phyloP scores from a whole-genome alignment of 2,113 vertebrate species.

The Myrmecobius fasciatus region DNA sequence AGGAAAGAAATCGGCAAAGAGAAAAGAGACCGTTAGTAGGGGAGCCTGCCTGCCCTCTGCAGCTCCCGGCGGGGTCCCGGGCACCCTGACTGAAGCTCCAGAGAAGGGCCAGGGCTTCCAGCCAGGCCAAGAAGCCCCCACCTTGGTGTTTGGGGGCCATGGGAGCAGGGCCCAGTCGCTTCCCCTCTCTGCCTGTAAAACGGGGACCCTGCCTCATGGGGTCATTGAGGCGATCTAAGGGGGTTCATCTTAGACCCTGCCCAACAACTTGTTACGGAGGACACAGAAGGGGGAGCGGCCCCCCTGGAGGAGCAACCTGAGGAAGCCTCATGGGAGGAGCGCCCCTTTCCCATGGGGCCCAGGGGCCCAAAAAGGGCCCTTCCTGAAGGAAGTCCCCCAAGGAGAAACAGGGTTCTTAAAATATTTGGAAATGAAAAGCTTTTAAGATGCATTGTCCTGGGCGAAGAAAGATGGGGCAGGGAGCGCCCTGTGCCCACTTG shows the following conservation, averaged over 20 bases:
- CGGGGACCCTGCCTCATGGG: accelerated
- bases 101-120: background rate
- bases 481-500: no score
- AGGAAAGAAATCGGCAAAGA: background rate
- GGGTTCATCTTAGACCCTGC: background rate
- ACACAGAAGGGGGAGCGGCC: background rate
- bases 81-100: background rate
- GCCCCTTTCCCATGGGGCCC: background rate
- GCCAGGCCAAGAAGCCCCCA: background rate
- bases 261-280: background rate
- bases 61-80: background rate
- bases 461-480: background rate
- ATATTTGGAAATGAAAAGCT: background rate
- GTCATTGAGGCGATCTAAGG: background rate
- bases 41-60: no score
- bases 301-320: background rate
- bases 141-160: background rate
- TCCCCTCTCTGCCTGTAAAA: no score
- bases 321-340: background rate
- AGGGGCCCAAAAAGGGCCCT: background rate
- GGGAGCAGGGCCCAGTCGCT: background rate
- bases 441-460: background rate
- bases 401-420: background rate
- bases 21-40: background rate
- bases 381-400: background rate